Evolutionary conservation across 2,888 invertebrate species (phyloP).

Genomic region (Epirrhoe tristata): DNA sequence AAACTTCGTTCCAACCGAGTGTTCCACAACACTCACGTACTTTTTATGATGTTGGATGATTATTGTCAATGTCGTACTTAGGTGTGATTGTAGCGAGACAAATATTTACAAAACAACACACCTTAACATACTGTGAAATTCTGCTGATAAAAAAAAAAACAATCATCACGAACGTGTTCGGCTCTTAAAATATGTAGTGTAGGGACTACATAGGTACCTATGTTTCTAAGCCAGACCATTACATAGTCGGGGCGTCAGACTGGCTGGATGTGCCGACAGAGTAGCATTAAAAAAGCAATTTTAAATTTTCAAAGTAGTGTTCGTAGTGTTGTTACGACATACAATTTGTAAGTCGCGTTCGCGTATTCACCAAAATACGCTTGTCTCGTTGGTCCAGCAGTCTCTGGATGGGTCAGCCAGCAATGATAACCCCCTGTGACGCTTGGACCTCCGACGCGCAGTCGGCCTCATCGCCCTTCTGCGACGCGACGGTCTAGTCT

Average conservation of each 20-base stretch:
- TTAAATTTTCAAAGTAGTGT: background rate
- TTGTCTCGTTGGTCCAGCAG: conserved; percentile 53
- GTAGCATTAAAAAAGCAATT: background rate
- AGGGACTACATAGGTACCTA: background rate
- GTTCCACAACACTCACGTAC: too few species aligned
- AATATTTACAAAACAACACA: background rate
- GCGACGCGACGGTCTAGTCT: conserved; percentile 70
- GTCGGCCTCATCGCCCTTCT: conserved; percentile 72
- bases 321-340: background rate
- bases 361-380: conserved; percentile 56
- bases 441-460: conserved; percentile 67
- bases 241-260: background rate
- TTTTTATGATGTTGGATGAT: too few species aligned
- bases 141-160: background rate
- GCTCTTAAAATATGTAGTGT: background rate
- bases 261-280: background rate
- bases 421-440: conserved; percentile 72
- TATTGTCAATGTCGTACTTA: too few species aligned
- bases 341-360: background rate
- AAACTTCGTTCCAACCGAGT: too few species aligned
- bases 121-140: background rate
- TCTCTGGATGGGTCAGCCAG: conserved; percentile 64
- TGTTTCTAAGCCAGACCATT: background rate
- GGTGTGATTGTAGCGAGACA: background rate
- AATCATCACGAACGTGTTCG: background rate